phyloP scores from a whole-genome alignment of 2,113 vertebrate species.

The Lasiurus cinereus region DNA sequence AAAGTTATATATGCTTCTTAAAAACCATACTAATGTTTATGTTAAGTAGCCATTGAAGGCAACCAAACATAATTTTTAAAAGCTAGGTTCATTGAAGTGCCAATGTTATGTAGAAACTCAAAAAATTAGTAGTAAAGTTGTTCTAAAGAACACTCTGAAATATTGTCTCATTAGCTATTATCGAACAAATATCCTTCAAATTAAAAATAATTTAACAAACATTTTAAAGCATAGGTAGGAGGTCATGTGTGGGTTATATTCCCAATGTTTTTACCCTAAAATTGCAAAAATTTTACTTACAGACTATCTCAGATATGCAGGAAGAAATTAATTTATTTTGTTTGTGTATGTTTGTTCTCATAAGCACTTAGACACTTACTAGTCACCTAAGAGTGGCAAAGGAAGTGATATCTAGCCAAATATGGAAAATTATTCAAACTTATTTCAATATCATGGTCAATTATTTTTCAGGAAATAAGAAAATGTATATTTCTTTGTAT shows the following conservation, averaged over 20 bases:
- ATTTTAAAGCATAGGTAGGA: neutral
- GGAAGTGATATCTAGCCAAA: neutral
- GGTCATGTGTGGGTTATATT: neutral
- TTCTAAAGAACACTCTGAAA: neutral
- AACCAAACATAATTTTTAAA: constrained; percentile 41
- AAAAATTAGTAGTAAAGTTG: constrained; percentile 32
- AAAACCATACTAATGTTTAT: constrained; percentile 6
- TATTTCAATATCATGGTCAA: neutral
- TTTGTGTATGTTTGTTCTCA: neutral
- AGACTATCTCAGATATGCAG: neutral
- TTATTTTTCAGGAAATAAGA: neutral
- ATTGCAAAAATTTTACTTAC: neutral
- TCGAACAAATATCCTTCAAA: neutral
- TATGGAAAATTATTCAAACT: neutral
- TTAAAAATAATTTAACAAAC: constrained; percentile 6
- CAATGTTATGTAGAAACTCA: constrained; percentile 10
- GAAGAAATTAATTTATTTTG: neutral
- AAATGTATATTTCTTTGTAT: neutral
- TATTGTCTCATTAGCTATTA: neutral
- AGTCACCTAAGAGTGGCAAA: neutral
- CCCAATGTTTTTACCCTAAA: neutral
- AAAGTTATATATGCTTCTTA: neutral
- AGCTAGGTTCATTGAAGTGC: neutral
- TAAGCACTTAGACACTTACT: neutral
- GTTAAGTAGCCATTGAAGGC: neutral